phyloP scores from a whole-genome alignment of 1,140 invertebrate genomes.

The Aphis craccivora region DNA sequence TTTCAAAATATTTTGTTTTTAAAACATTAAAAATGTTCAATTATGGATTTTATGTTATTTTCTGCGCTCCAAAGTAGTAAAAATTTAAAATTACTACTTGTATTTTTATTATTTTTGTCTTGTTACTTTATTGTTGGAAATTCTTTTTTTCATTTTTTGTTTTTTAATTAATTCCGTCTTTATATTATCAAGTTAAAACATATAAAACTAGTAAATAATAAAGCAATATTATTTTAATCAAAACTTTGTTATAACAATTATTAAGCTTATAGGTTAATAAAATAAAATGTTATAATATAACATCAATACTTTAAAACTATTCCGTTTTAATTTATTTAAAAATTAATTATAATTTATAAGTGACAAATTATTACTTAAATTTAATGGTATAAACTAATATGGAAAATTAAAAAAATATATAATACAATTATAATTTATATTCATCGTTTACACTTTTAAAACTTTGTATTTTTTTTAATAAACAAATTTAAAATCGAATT shows the following conservation, averaged over 20 bases:
- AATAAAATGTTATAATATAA: not conserved
- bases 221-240: not conserved
- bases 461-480: too few relatives aligned
- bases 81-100: not conserved
- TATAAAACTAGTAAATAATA: not conserved
- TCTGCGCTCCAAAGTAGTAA: not conserved
- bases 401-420: not conserved
- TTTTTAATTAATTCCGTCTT: not conserved
- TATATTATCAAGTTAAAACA: not conserved
- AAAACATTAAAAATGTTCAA: conserved; percentile 14
- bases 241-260: not conserved
- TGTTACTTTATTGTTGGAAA: not conserved
- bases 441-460: too few relatives aligned
- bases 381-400: not conserved
- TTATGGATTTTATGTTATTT: not conserved
- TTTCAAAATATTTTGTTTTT: not conserved
- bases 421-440: rapidly evolving
- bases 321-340: not conserved
- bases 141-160: not conserved
- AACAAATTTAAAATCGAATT: too few relatives aligned
- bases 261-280: not conserved
- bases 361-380: not conserved
- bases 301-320: not conserved
- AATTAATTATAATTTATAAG: not conserved
- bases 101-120: conserved; percentile 9